phyloP scores from a whole-genome alignment of 2,113 vertebrate genomes.

The Myanophis thanlyinensis region DNA sequence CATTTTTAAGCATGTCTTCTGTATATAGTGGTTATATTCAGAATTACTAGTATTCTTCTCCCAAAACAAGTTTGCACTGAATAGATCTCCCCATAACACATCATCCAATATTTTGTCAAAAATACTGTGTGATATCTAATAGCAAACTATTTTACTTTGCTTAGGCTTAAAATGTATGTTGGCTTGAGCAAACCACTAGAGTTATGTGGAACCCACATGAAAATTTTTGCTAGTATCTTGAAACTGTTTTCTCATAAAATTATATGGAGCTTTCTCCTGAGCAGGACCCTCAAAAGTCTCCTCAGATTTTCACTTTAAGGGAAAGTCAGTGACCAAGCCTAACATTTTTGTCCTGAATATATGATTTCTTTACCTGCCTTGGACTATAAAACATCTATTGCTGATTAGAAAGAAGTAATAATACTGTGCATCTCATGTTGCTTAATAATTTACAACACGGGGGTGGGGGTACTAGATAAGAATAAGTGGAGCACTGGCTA shows the following conservation, averaged over 20 bases:
- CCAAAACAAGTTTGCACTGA: background rate
- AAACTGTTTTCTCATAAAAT: background rate
- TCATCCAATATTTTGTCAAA: background rate
- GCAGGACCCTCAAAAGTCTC: background rate
- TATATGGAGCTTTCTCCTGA: background rate
- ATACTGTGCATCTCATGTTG: background rate
- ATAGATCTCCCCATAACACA: background rate
- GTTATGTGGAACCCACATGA: background rate
- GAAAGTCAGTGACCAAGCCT: background rate
- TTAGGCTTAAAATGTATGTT: background rate
- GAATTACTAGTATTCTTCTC: background rate
- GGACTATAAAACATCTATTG: background rate
- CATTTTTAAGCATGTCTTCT: background rate
- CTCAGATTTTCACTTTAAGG: background rate
- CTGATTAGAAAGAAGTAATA: background rate
- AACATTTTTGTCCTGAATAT: background rate
- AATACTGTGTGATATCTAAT: background rate
- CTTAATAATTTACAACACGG: background rate
- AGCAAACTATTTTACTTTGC: background rate
- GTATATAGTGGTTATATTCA: background rate
- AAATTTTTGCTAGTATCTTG: background rate
- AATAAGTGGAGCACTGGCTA: background rate
- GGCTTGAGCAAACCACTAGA: background rate
- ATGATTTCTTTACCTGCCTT: background rate
- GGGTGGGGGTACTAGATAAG: background rate